Base-by-base conservation (phyloP, 2,888 invertebrate genomes). In the Odontocolon sp. region DNA sequence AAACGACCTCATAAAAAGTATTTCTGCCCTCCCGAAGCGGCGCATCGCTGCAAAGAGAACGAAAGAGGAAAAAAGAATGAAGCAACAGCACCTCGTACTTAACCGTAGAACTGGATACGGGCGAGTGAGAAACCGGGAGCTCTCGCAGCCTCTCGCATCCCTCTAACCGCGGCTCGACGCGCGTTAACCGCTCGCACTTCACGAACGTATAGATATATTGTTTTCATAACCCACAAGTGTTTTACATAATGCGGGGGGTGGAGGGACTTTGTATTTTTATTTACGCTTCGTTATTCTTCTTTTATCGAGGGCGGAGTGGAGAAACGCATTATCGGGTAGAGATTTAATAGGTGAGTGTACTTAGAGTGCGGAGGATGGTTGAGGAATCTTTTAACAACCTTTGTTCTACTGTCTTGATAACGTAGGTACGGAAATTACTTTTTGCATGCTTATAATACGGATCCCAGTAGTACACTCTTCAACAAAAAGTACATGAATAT, bases 1-100 rank as follows among this genome's bases (percentile, higher is more conserved):
- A 80, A 79, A 79, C 69, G 67, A 80, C 77, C 77, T 63, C 75
- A 70, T 79, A 80, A 80, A 80, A 80, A 79, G 74, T 57, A 63
- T 68, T 79, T 75, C 79, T 80, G 77, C 45, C 61, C 79, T 77
- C 77, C 40, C 64, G 50, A 69, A 77, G 70, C 73, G 68, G 63
- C 68, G 54, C 74, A 63, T 63, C 52, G 68, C 33, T 45, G 42
- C 50, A 72, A 74, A 73, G 52, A 69, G 61, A 68, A 50, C 31
- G 40, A 40, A 18, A 45, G 61, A 26, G 59, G 38, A 21, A 26
- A 61, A 76, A 77, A 64, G 59, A 38, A 47, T 26, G 11, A 23
- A 70, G 66, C 26, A 59, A 66, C 52, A 54, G 38, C 16, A 38
- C 9, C 3, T 18, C 40, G 21, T 31, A 57, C 31, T 63, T 59